A percentile compares a stretch with the other conserved stretches of the same genome.
Evolutionary conservation across 2,888 invertebrate species (phyloP).

Genomic region (Chloroclystis v-ata): DNA sequence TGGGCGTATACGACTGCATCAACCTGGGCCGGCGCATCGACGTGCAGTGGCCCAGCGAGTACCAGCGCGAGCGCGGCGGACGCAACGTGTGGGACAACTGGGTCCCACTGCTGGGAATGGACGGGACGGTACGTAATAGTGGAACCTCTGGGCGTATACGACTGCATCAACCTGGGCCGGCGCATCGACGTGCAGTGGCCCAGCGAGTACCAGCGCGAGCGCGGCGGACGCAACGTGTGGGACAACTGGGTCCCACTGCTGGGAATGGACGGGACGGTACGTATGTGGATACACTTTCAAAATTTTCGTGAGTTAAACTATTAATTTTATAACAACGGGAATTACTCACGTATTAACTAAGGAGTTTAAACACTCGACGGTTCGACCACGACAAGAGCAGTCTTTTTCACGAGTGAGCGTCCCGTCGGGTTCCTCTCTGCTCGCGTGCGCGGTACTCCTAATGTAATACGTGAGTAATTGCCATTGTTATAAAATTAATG

Average conservation of each 20-base stretch:
- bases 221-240: conserved; percentile 94
- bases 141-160: conserved; percentile 81
- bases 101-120: conserved; percentile 94
- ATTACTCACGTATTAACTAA: no score
- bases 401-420: no score
- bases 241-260: conserved; percentile 90
- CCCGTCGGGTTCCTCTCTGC: no score
- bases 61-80: conserved; percentile 91
- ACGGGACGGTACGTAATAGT: conserved; percentile 82
- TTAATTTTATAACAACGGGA: no score
- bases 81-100: conserved; percentile 92
- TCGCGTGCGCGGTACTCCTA: no score
- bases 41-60: conserved; percentile 96
- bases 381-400: no score
- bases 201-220: conserved; percentile 89
- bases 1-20: conserved; percentile 90
- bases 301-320: no score
- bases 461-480: no score
- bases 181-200: conserved; percentile 98
- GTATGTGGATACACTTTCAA: no score
- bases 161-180: conserved; percentile 92
- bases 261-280: conserved; percentile 93
- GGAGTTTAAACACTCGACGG: no score
- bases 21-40: conserved; percentile 94
- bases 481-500: no score